phyloP scores from a whole-genome alignment of 2,113 vertebrate genomes.

The Quiscalus mexicanus region DNA sequence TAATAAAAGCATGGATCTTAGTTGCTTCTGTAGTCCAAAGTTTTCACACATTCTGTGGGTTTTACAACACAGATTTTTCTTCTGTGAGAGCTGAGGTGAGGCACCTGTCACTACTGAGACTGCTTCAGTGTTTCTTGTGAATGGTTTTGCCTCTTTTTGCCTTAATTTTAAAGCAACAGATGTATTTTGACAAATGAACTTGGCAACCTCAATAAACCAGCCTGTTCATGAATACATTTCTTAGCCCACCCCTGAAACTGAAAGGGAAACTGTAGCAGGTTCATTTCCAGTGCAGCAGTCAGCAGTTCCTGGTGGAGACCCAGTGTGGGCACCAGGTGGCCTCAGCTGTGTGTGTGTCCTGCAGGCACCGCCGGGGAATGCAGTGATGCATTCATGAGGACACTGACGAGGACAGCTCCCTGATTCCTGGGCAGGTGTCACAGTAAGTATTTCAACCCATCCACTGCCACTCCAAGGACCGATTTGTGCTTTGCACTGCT shows the following conservation, averaged over 20 bases:
- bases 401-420: background rate
- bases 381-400: background rate
- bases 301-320: background rate
- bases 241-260: background rate
- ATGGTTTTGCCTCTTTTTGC: background rate
- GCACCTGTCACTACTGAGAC: background rate
- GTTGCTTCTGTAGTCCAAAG: background rate
- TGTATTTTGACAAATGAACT: background rate
- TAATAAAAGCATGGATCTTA: background rate
- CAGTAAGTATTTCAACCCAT: background rate
- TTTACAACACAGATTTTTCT: background rate
- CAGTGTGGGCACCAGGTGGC: background rate
- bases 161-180: background rate
- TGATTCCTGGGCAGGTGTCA: slow-evolving; percentile 29
- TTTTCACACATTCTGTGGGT: background rate
- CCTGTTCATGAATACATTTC: background rate
- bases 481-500: background rate
- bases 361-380: background rate
- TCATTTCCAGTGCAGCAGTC: background rate
- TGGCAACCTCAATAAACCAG: background rate
- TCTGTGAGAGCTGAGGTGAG: background rate
- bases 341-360: background rate
- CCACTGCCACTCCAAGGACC: background rate
- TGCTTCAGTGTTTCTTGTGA: background rate
- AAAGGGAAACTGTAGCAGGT: background rate